These are phyloP conservation scores for Ceratosolen fusciceps DNA, from an alignment of 1,140 invertebrate species.

Conservation along the genomic window DNA sequence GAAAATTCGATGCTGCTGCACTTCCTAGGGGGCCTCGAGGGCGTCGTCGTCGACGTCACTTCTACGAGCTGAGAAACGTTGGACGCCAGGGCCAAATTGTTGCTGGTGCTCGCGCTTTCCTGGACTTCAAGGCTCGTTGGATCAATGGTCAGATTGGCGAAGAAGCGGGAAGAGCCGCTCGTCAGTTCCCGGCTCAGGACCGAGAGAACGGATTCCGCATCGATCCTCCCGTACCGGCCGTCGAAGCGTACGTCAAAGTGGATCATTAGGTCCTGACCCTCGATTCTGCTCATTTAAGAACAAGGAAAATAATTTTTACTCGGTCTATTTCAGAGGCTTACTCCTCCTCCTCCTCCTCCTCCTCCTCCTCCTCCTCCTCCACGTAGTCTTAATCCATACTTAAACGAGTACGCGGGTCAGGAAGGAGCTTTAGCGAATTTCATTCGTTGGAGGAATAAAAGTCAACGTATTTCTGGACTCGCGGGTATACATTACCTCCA, in stretches of 20 bases:
- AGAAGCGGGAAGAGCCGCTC: slow-evolving; percentile 72
- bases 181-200: slow-evolving; percentile 74
- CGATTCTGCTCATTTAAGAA: slow-evolving; percentile 73
- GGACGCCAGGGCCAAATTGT: slow-evolving; percentile 72
- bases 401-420: too few species aligned
- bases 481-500: too few species aligned
- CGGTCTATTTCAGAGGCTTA: too few species aligned
- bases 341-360: too few species aligned
- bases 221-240: slow-evolving; percentile 72
- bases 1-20: slow-evolving; percentile 78
- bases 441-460: too few species aligned
- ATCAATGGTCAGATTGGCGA: slow-evolving; percentile 78
- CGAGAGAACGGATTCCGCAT: slow-evolving; percentile 71
- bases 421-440: too few species aligned
- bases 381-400: too few species aligned
- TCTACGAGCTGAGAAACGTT: slow-evolving; percentile 68
- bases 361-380: too few species aligned
- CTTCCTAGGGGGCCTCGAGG: slow-evolving; percentile 74
- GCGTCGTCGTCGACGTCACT: slow-evolving; percentile 63
- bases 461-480: too few species aligned
- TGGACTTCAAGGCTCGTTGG: slow-evolving; percentile 78
- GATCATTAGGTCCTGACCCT: slow-evolving; percentile 78
- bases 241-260: slow-evolving; percentile 83
- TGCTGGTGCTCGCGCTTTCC: slow-evolving; percentile 73
- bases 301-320: too few species aligned